Base-by-base conservation (phyloP, 1,140 invertebrate species). In the Bombus waltoni region DNA sequence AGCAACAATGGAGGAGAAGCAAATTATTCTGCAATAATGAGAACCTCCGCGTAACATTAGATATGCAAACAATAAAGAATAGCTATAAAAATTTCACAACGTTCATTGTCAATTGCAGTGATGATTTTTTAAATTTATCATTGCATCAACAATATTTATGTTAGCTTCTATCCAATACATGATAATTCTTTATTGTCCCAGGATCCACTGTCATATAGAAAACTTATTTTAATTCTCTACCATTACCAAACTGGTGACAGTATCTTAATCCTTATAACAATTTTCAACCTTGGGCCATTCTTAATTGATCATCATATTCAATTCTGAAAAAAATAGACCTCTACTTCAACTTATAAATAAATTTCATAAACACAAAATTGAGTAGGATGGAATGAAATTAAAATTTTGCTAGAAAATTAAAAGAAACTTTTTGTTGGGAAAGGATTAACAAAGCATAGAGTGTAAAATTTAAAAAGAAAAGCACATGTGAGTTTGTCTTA, bases 201-300 rank as follows among this genome's bases (percentile, higher is more conserved):
- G 35, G 40, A 38, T 42, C 10, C 40, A 59, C 22, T 59, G 40
- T 62, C 38, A 25, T 53, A 57, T 40, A 25, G 32, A 79, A 59
- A 44, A 44, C 32, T 71, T 47, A 62, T 79, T 84, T 78, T 8
- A n/a, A 66, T 84, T 84, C 66, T 70, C 66, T 71, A 59, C 47
- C 82, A 79, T 79, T 62, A 72, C 62, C 38, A 79, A 59, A 79
- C 32, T 18, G 65, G 47, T 66, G 40, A 79, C 82, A 84, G 66
- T 84, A 84, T 25, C 75, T 84, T 71, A 71, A 71, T 79, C 75
- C 66, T 79, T 71, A 38, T 84, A 84, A 84, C 53, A 83, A 70
- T 1, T 40, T 71, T n/a, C 44, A 84, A 72, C n/a, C 53, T 22
- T 71, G 62, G n/a, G n/a, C 9, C 40, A 15, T 78, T 62, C 53